Conservation (phyloP, 2,797 vertebrate species). For the Lutjanus campechanus region DNA sequence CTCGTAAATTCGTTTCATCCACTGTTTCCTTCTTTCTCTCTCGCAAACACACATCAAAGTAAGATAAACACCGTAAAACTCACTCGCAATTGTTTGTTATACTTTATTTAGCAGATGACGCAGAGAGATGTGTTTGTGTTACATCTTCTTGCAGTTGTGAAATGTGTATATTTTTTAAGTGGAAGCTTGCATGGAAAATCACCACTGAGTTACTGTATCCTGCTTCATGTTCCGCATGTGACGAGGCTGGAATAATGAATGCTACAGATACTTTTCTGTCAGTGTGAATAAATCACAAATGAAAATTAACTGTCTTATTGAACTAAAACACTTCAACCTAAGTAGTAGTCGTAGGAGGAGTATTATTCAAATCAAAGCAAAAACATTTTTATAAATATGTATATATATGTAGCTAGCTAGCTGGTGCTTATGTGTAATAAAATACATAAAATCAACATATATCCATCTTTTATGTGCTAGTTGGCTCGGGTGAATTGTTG, state of each 20-base stretch:
- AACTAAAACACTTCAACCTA: neutral
- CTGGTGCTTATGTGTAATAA: neutral
- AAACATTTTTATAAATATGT: no score
- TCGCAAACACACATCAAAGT: slow-evolving; percentile 34
- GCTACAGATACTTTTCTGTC: neutral
- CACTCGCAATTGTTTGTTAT: slow-evolving; percentile 23
- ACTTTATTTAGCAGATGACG: slow-evolving; percentile 52
- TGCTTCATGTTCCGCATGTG: neutral
- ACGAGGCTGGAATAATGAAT: slow-evolving; percentile 6
- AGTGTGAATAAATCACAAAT: neutral
- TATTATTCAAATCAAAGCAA: no score
- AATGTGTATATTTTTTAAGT: slow-evolving; percentile 53
- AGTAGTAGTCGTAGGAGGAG: no score
- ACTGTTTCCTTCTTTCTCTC: slow-evolving; percentile 35
- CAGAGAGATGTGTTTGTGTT: slow-evolving; percentile 31
- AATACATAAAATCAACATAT: neutral
- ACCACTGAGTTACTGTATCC: slow-evolving; percentile 23
- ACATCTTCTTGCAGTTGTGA: slow-evolving; percentile 40
- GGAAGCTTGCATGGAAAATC: slow-evolving; percentile 18
- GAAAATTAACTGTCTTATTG: neutral
- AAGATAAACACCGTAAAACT: slow-evolving; percentile 70
- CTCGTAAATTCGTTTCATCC: slow-evolving; percentile 52
- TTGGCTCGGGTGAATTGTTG: neutral
- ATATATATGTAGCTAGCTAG: no score
- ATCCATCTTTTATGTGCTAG: neutral